Evolutionary conservation across 2,888 invertebrate species (phyloP), one percentile per base, ranked within the genome.

Genomic region (Ommatoiulus sabulosus): DNA sequence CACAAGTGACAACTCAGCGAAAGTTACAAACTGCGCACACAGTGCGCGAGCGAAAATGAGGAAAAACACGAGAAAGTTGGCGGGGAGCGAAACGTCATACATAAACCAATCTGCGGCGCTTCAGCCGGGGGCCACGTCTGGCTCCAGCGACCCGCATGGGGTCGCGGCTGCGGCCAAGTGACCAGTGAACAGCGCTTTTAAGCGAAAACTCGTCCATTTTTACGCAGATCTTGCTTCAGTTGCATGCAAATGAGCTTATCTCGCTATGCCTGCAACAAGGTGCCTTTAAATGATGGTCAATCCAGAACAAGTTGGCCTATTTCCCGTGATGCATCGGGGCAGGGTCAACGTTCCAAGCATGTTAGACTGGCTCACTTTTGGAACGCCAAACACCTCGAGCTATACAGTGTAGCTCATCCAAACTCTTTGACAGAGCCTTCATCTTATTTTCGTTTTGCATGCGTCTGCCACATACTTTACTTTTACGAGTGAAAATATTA

Each of bases 1-100:
- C 72, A 72, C 72, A 1, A 72, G 72, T 24, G 72, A 72, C 72
- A 72, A 72, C 72, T 72, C 72, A 24, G 20, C 72, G 72, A 72
- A 72, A 72, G 72, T 72, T 72, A 72, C 72, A 72, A 72, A 72
- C 72, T 72, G 72, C 72, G 63, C 63, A 63, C 63, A 63, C 63
- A n/a, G 63, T 63, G 63, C 17, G 63, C 7, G 63, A 63, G 63
- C 63, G 63, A 17, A 63, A 63, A 63, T 20, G 5, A 72, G 72
- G 7, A 72, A 20, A 24, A 72, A 72, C 72, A 72, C 20, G 72
- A 72, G 72, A 72, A 72, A 72, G 72, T 72, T 72, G 72, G 72
- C 24, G 72, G 72, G 72, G 72, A 72, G 72, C 8, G 20, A 3
- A 24, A 20, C 72, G 24, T 72, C 72, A 24, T 10, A 10, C 72